Conservation (phyloP, 2,888 invertebrate species). For the Drosophila kuntzei region DNA sequence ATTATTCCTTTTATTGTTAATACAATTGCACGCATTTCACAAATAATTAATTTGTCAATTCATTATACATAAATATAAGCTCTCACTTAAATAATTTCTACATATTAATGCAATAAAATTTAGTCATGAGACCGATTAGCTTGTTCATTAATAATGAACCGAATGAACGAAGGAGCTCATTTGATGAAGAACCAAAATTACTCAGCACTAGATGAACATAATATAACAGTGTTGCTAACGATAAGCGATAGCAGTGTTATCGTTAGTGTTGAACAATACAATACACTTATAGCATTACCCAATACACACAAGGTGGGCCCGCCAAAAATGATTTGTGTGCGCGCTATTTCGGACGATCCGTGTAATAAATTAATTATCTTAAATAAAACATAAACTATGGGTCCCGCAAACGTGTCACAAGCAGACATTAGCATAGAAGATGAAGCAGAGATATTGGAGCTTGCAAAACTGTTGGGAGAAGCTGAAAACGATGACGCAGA, state of each 20-base stretch:
- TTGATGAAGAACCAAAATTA: not conserved
- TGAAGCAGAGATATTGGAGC: slow-evolving; percentile 76
- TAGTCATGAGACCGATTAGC: not conserved
- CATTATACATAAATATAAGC: not conserved
- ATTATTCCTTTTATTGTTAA: not conserved
- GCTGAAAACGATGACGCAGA: slow-evolving; percentile 67
- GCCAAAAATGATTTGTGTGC: slow-evolving; percentile 65
- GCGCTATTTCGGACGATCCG: slow-evolving; percentile 29
- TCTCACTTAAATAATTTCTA: not conserved
- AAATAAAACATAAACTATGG: slow-evolving; percentile 40
- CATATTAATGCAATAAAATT: no score
- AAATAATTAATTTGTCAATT: not conserved
- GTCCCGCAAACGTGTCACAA: slow-evolving; percentile 51
- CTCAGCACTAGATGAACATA: slow-evolving; percentile 20
- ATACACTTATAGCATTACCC: slow-evolving; percentile 1
- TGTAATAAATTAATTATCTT: not conserved
- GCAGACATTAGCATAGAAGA: slow-evolving; percentile 68
- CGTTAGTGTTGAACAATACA: slow-evolving; percentile 34
- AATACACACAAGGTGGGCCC: slow-evolving; percentile 41
- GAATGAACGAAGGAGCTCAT: not conserved
- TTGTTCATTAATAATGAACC: not conserved
- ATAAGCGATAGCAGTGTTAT: slow-evolving; percentile 4
- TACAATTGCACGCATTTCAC: not conserved
- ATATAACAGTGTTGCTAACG: slow-evolving; percentile 5
- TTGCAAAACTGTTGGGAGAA: slow-evolving; percentile 77